Percentiles rank a stretch among this genome's conserved stretches.
These are phyloP conservation scores for Eutrigla gurnardus DNA, from an alignment of 2,797 vertebrate species.

Conservation along the genomic window DNA sequence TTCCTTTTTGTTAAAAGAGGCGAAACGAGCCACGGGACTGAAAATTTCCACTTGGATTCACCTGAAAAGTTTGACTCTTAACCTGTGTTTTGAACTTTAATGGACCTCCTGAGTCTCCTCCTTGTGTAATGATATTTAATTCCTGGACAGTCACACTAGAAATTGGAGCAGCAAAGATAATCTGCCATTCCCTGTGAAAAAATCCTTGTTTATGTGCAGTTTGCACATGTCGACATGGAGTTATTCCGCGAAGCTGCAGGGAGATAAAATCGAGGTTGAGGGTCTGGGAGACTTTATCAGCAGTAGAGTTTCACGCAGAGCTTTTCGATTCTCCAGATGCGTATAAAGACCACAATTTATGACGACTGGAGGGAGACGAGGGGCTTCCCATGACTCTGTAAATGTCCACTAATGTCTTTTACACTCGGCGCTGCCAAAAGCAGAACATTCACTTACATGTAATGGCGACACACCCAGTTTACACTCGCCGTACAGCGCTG, in stretches of 20 bases:
- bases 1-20: not conserved
- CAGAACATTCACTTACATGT: conserved; percentile 11
- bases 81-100: too few species aligned
- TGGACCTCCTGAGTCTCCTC: not conserved
- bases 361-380: conserved; percentile 7
- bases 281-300: conserved; percentile 15
- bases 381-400: conserved; percentile 35
- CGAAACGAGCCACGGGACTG: not conserved
- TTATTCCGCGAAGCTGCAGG: not conserved
- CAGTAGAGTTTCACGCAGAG: conserved; percentile 12
- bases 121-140: not conserved
- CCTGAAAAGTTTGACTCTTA: too few species aligned
- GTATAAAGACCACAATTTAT: conserved; percentile 14
- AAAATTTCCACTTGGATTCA: not conserved
- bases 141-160: not conserved
- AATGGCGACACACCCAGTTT: conserved; percentile 28
- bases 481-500: not conserved
- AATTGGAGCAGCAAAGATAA: not conserved
- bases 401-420: conserved; percentile 25
- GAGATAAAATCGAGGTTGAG: not conserved
- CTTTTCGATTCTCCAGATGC: conserved; percentile 16
- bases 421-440: conserved; percentile 13
- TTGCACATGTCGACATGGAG: not conserved
- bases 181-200: not conserved
- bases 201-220: not conserved